Base-by-base conservation (phyloP, 1,140 invertebrate species). In the Meteorus sp. region DNA sequence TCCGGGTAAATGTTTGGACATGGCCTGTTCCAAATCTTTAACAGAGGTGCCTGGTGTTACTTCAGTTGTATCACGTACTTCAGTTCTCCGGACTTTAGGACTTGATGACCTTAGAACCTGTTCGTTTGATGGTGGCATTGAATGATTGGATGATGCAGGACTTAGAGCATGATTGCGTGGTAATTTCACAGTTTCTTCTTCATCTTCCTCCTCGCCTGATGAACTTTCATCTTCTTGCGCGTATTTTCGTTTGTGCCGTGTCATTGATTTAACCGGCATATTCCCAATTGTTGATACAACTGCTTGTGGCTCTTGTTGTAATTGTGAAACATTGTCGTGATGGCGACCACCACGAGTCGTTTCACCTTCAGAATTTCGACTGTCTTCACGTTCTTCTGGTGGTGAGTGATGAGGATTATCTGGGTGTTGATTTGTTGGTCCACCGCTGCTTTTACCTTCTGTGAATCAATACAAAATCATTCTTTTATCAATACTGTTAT, bases 21-120 rank as follows among this genome's bases (percentile, higher is more conserved):
- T 98, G 9, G 93, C 94, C 67, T 95, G 93, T 76, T 98, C 94
- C 60, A 97, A 80, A 68, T 97, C 94, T 74, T 94, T 93, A 0
- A 95, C 92, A 0, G 90, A 90, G 2, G 88, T 85, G 2, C 80
- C 82, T 3, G 74, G 79, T 6, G 59, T 56, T 1, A 59, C 55
- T 59, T 81, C 72, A 4, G 77, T 60, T 3, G 78, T 11, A 15
- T 63, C 62, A n/a, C 54, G 47, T 9, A 17, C 61, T 17, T 73
- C 74, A 0, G 73, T 71, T 59, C 74, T 66, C 48, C 75, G 70
- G 29, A 71, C 73, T 62, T 83, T 84, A 0, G 81, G 82, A 67
- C 79, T 82, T 22, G 62, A 54, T 9, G 74, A 59, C 33, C 71
- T 63, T 4, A 78, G 48, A 5, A 73, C 64, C 35, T 78, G 71